Evolutionary conservation across 2,888 invertebrate genomes (phyloP), one percentile per base, ranked within the genome.

Genomic region (Diarsia brunnea): DNA sequence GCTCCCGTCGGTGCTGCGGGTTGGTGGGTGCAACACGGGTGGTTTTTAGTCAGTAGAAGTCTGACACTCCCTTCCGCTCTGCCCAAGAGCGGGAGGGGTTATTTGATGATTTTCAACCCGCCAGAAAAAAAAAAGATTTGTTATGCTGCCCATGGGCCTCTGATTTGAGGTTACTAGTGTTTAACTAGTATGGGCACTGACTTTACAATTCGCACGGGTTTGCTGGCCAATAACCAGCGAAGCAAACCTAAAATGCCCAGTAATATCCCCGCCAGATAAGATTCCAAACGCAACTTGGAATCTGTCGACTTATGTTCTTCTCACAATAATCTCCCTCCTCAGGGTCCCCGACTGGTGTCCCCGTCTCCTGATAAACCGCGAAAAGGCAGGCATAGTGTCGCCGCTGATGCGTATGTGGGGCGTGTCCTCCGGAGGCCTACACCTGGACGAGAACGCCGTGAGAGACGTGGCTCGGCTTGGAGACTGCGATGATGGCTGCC

Each of bases 321-420:
- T 61, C 38, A n/a, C 12, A n/a, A 61, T 61, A 38, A 61, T 61
- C 5, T 61, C 21, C 5, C 14, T 43, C 8, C n/a, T 14, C n/a
- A 63, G 95, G 94, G 95, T 98, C 0, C 97, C 97, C 0, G 95
- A 97, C 0, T 97, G 97, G 90, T 98, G 98, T 92, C 98, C 99
- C 0, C 97, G 99, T 14, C 94, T 99, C 45, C 96, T 99, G 27
- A 98, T 99, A 60, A 99, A 99, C 94, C 97, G 98, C 47, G 98
- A 98, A 95, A 97, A 97, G 89, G 98, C 97, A 0, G 96, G 96
- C 14, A 87, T 94, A 51, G 87, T 94, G 53, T 92, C 94, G 0
- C 93, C 95, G 0, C 78, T 96, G 55, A 88, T 95, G 71, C 91
- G 94, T 27, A 89, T 94, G 82, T 92, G 92, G 90, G 96, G 96